phyloP scores from a whole-genome alignment of 2,888 invertebrate genomes.

The Pachycephus smyrnensis region DNA sequence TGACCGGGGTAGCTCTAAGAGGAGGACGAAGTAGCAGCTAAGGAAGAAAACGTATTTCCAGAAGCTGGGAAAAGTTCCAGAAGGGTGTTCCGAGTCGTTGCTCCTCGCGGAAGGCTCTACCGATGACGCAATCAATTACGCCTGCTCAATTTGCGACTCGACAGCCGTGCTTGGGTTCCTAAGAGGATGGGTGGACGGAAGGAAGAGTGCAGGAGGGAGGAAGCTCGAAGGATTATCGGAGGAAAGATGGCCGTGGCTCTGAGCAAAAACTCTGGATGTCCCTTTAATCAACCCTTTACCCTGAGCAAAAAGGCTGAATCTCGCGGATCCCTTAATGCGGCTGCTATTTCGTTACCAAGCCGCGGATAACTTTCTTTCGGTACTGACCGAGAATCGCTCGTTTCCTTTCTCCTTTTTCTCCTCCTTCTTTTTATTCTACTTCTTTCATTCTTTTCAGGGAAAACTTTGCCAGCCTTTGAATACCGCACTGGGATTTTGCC shows the following conservation, averaged over 20 bases:
- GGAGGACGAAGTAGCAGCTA: neutral
- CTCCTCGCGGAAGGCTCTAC: constrained; percentile 10
- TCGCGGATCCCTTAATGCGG: neutral
- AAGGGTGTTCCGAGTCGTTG: constrained; percentile 19
- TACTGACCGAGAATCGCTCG: neutral
- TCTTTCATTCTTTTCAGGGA: neutral
- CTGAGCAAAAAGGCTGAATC: neutral
- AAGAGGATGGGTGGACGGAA: neutral
- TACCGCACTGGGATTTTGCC: neutral
- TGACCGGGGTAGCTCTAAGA: neutral
- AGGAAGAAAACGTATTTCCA: neutral
- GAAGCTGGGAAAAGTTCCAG: neutral
- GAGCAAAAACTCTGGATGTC: neutral
- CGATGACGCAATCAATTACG: constrained; percentile 22
- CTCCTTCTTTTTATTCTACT: neutral
- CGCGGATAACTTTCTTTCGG: neutral
- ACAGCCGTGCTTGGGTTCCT: constrained; percentile 19
- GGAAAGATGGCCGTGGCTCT: neutral
- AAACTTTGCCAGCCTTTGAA: neutral
- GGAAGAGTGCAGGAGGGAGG: neutral
- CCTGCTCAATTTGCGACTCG: constrained; percentile 21
- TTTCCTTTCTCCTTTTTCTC: neutral
- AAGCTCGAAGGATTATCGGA: neutral
- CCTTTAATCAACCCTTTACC: neutral
- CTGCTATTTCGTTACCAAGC: neutral